These are phyloP conservation scores for Pteropus alecto DNA, from an alignment of 2,113 vertebrate species.

Conservation along the genomic window DNA sequence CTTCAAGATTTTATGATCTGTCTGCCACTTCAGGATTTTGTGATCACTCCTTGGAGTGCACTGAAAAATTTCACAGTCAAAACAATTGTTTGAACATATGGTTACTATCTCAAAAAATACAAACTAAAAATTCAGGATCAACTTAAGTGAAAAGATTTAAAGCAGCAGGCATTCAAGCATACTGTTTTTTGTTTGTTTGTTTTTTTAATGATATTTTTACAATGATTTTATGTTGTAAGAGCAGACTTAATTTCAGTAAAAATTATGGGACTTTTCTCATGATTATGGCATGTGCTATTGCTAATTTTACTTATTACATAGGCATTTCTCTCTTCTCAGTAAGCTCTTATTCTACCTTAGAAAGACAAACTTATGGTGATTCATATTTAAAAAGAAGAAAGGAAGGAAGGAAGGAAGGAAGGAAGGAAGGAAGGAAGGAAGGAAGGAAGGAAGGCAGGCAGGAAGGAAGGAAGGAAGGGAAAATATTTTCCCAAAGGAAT, in stretches of 20 bases:
- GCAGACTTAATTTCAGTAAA: neutral
- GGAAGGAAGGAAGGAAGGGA: neutral
- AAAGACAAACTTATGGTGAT: neutral
- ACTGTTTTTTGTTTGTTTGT: neutral
- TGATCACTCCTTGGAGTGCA: neutral
- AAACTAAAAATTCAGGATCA: constrained; percentile 26
- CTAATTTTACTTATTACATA: neutral
- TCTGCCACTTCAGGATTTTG: neutral
- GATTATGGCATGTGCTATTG: neutral
- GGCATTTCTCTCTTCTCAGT: neutral
- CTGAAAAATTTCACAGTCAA: constrained; percentile 2
- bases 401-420: neutral
- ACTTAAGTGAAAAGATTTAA: constrained; percentile 14
- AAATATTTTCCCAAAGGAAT: neutral
- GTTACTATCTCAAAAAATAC: neutral
- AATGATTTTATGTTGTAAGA: neutral
- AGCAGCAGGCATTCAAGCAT: neutral
- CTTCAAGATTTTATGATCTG: neutral
- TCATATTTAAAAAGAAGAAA: neutral
- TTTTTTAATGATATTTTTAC: neutral
- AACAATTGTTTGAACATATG: constrained; percentile 21
- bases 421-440: neutral
- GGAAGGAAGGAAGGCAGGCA: too few species aligned
- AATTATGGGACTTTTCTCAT: neutral
- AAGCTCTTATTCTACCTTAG: neutral